Evolutionary conservation across 2,113 vertebrate species (phyloP), one percentile per base, ranked within the genome.

Genomic region (Orthonyx spaldingii): DNA sequence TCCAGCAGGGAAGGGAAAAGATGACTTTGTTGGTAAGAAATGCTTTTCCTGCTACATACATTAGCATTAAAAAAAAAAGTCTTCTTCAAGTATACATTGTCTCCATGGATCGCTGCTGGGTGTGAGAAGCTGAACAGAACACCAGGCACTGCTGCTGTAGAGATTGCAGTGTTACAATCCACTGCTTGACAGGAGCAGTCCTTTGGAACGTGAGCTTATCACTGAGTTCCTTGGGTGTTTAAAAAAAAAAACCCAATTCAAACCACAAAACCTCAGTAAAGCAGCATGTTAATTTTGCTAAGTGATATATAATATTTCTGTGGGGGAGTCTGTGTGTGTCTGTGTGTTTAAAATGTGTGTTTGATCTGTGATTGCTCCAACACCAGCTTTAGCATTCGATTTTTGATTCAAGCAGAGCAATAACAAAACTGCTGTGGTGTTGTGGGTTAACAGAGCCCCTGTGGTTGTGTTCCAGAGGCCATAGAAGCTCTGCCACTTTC

Each of bases 401-500:
- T 47, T 68, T 50, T 55, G 30, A 33, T 79, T 37, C 17, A 52
- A 69, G 69, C 37, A 42, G 14, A 83, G 26, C 20, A 50, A 1
- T 27, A 69, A 57, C 33, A 44, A 33, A 80, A 47, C 10, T 42
- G 47, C 63, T 49, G 50, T 28, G 55, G 6, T 24, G 6, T 24
- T 71, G 2, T 68, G 70, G 18, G 21, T 56, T 37, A 35, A 10
- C 35, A 39, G 83, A 69, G 33, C 4, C 11, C 21, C 2, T 32
- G 74, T 13, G 70, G 78, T 50, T 96, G 33, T 92, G 3, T 96
- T 91, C 28, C 91, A 99, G 99, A 97, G 74, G 99, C 98, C 69
- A 99, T 99, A 10, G 99, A 99, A 93, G 94, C 90, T 21, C 98
- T 99, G 41, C 99, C 99, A 0, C 97, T 99, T 3, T 97, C 98